phyloP scores from a whole-genome alignment of 1,140 invertebrate species.

The Hormaphis cornu region DNA sequence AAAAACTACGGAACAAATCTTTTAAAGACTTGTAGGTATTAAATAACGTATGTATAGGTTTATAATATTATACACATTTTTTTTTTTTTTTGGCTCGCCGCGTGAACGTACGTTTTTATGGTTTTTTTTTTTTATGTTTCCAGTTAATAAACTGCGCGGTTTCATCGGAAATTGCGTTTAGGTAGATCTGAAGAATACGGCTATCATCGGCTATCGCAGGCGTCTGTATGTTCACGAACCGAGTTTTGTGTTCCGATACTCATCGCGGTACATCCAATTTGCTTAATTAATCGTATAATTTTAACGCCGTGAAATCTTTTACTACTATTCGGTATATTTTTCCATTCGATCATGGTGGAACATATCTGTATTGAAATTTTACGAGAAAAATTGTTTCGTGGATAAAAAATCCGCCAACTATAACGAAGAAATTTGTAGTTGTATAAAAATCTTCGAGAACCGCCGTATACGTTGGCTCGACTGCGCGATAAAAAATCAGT shows the following conservation, averaged over 20 bases:
- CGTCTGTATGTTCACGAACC: not conserved
- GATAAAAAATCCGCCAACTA: too few species aligned
- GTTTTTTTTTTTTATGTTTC: constrained; percentile 1
- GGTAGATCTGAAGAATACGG: constrained; percentile 10
- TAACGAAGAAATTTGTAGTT: too few species aligned
- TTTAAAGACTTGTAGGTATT: constrained; percentile 9
- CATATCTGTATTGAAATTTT: too few species aligned
- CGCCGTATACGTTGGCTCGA: too few species aligned
- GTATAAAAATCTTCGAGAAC: too few species aligned
- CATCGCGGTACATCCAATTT: not conserved
- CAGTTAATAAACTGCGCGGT: constrained; percentile 7
- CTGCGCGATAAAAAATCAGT: too few species aligned
- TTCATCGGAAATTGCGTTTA: constrained; percentile 11
- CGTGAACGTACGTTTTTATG: constrained; percentile 11
- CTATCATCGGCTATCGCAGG: too few species aligned
- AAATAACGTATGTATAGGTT: too few species aligned
- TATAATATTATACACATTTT: too few species aligned
- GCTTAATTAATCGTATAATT: constrained; percentile 15
- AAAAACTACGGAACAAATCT: constrained; percentile 6
- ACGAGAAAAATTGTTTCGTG: too few species aligned
- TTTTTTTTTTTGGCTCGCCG: constrained; percentile 12
- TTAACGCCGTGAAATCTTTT: not conserved
- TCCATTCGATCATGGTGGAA: too few species aligned
- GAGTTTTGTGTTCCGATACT: not conserved
- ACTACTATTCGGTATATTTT: too few species aligned